A percentile compares a stretch with the other conserved stretches of the same genome.
These are phyloP conservation scores for Staurois parvus DNA, from an alignment of 2,797 vertebrate species.

Conservation along the genomic window DNA sequence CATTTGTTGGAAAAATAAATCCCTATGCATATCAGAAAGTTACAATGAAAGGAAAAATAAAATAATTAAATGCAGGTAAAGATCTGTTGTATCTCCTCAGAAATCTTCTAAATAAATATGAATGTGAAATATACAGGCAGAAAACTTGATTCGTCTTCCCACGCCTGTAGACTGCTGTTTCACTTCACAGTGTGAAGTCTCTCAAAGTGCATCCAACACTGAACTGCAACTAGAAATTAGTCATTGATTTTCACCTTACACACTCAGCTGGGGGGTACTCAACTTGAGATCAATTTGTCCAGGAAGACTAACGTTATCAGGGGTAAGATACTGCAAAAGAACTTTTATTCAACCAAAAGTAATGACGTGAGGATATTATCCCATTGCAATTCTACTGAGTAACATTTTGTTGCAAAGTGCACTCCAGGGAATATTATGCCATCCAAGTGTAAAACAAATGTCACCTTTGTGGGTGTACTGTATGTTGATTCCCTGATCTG, in stretches of 20 bases:
- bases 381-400: neutral
- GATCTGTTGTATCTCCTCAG: slow-evolving; percentile 44
- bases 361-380: neutral
- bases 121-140: slow-evolving; percentile 35
- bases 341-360: slow-evolving; percentile 21
- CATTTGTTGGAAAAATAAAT: slow-evolving; percentile 1
- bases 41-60: neutral
- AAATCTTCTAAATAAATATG: slow-evolving; percentile 29
- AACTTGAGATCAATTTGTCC: slow-evolving; percentile 34
- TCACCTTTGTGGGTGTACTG: too few relatives aligned
- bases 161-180: slow-evolving; percentile 38
- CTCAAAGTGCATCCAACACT: slow-evolving; percentile 33
- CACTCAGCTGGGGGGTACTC: neutral
- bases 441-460: neutral
- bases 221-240: slow-evolving; percentile 29
- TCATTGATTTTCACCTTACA: slow-evolving; percentile 40
- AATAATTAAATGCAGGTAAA: slow-evolving; percentile 51
- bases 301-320: neutral
- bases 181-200: slow-evolving; percentile 46
- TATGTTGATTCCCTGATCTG: too few relatives aligned
- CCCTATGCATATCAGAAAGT: neutral
- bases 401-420: neutral
- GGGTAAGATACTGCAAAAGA: neutral
- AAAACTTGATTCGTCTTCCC: slow-evolving; percentile 32
- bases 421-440: neutral